phyloP scores from a whole-genome alignment of 64 coral and sea anemone genomes.

The Anthopleura sola region DNA sequence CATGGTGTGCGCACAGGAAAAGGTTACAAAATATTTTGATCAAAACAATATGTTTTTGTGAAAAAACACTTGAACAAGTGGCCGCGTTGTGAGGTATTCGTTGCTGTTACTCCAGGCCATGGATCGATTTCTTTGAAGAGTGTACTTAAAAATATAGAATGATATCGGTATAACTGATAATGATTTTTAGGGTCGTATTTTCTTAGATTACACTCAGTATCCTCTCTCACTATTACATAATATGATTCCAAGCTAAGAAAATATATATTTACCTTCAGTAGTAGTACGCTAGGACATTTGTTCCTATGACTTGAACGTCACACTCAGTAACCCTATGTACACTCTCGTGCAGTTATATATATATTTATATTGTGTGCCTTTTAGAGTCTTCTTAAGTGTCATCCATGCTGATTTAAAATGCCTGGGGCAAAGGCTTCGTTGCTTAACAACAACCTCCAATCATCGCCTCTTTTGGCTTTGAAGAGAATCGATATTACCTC shows the following conservation, averaged over 20 bases:
- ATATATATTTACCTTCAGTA: not conserved
- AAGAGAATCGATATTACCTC: not conserved
- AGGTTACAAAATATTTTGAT: constrained; percentile 1
- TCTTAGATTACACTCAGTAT: not conserved
- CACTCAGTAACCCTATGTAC: not conserved
- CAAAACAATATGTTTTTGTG: not conserved
- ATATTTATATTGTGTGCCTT: not conserved
- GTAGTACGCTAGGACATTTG: not conserved
- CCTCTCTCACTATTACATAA: not conserved
- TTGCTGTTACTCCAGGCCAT: not conserved
- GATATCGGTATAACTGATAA: not conserved
- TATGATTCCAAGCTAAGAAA: not conserved
- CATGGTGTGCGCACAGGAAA: not conserved
- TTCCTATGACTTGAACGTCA: not conserved
- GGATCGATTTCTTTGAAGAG: constrained; percentile 5
- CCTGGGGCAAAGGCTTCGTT: not conserved
- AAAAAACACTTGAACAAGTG: not conserved
- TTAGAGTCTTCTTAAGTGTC: not conserved
- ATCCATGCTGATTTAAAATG: not conserved
- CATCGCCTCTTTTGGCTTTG: not conserved
- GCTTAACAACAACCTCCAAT: not conserved
- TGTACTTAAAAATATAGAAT: not conserved
- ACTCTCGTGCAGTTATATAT: not conserved
- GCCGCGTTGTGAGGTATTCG: not conserved
- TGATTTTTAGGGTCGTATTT: not conserved